Percentiles rank a stretch among this genome's conserved stretches.
Evolutionary conservation across 2,797 vertebrate species (phyloP).

Genomic region (Cuculus canorus): DNA sequence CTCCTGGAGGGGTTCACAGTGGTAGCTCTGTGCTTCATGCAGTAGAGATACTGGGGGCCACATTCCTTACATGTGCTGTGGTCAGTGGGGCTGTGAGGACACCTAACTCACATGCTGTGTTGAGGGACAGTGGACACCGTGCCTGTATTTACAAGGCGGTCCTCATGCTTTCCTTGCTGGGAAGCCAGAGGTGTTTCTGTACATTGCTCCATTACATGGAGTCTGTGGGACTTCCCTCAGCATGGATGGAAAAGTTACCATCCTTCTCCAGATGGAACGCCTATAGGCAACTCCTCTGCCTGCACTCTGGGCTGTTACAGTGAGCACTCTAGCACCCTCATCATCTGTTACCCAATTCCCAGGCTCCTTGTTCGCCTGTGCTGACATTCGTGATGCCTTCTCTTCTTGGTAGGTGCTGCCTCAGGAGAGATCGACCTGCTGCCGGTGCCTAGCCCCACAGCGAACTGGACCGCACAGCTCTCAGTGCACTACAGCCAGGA

Average conservation of each 20-base stretch:
- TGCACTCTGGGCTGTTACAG: not conserved
- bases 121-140: not conserved
- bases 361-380: not conserved
- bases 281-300: not conserved
- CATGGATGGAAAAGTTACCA: not conserved
- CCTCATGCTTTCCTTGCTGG: not conserved
- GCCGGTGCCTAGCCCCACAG: conserved; percentile 88
- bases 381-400: not conserved
- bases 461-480: conserved; percentile 92
- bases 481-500: conserved; percentile 96
- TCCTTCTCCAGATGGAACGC: not conserved
- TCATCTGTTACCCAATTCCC: not conserved
- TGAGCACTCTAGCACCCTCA: not conserved
- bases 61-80: not conserved
- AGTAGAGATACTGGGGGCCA: not conserved
- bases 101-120: fast-evolving
- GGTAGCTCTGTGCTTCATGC: not conserved
- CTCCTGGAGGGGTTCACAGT: not conserved
- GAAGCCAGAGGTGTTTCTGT: not conserved
- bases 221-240: not conserved
- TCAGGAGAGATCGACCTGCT: conserved; percentile 94
- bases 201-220: not conserved
- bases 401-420: conserved; percentile 84
- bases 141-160: not conserved
- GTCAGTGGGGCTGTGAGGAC: not conserved